Base-by-base conservation (phyloP, 2,888 invertebrate genomes). In the Polylopha cassiicola region DNA sequence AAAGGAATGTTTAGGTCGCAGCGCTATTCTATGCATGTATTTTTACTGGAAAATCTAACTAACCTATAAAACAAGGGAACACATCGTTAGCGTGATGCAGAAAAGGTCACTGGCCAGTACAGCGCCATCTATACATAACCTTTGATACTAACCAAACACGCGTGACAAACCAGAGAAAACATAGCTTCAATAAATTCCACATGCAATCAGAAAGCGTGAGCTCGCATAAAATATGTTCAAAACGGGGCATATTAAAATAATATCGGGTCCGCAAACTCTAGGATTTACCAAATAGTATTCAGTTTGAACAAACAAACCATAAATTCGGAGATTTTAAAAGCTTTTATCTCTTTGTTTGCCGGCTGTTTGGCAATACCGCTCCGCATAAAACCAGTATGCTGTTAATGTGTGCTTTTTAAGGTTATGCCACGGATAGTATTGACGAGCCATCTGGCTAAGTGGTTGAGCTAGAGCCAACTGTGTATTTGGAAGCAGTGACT, bases 261-360 rank as follows among this genome's bases (percentile, higher is more conserved):
- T 71, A 73, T 71, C 65, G 64, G 63, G 34, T 39, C 39, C 36
- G 23, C 34, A 22, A 34, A 29, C 29, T 22, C 39, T 41, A 41
- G 29, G 22, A 39, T 73, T 69, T 70, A 71, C 63, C 72, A 65
- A 73, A 73, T 69, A 61, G 72, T 70, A 72, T 73, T 72, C 70
- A 73, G 71, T 74, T 67, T 69, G 60, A 52, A 43, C 36, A 65
- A 66, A 66, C 73, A 72, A 71, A 68, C 74, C 71, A 73, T 75
- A 76, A 76, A 76, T 76, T 75, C 44, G 59, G 70, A 67, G 72
- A 73, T 72, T 72, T 72, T 67, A 73, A 71, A 73, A 65, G 65
- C 72, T 73, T 72, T 72, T 71, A 71, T 74, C 74, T 71, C 69
- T 69, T 69, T 73, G 70, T 68, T 70, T 67, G 65, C 60, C 42